Conservation (phyloP, 1,140 invertebrate species). For the Pemphigus obesinymphae region DNA sequence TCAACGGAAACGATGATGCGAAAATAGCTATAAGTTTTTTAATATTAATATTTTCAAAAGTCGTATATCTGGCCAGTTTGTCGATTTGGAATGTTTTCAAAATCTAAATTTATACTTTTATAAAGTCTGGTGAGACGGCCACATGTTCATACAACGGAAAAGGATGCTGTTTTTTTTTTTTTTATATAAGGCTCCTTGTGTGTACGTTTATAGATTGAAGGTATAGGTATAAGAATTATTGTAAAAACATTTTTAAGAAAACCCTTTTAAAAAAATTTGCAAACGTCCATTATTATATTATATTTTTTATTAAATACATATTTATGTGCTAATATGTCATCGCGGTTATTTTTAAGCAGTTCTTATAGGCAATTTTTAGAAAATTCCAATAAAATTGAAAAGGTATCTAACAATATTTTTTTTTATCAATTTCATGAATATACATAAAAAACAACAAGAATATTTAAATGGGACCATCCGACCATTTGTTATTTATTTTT, state of each 20-base stretch:
- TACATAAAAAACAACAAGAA: too few species aligned
- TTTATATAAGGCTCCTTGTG: neutral
- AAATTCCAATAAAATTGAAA: too few species aligned
- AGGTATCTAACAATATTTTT: too few species aligned
- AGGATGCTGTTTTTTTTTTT: slow-evolving; percentile 26
- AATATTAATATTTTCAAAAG: slow-evolving; percentile 41
- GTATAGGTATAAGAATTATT: neutral
- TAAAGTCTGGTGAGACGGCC: slow-evolving; percentile 30
- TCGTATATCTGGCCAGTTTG: slow-evolving; percentile 35
- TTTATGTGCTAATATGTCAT: too few species aligned
- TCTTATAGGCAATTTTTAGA: too few species aligned
- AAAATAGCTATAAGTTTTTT: slow-evolving; percentile 26
- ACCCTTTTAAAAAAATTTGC: neutral
- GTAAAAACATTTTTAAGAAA: neutral
- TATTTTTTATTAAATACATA: too few species aligned
- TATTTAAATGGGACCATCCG: too few species aligned
- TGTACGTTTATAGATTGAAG: neutral
- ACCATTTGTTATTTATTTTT: too few species aligned
- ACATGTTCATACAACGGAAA: slow-evolving; percentile 36
- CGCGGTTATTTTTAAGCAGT: too few species aligned
- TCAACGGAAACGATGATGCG: slow-evolving; percentile 26
- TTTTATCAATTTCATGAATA: too few species aligned
- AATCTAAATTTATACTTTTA: slow-evolving; percentile 37
- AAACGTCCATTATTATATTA: neutral
- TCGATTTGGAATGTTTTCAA: slow-evolving; percentile 40